A percentile compares a stretch with the other conserved stretches of the same genome.
These are phyloP conservation scores for Melitaea athalia DNA, from an alignment of 2,888 invertebrate genomes.

Conservation along the genomic window DNA sequence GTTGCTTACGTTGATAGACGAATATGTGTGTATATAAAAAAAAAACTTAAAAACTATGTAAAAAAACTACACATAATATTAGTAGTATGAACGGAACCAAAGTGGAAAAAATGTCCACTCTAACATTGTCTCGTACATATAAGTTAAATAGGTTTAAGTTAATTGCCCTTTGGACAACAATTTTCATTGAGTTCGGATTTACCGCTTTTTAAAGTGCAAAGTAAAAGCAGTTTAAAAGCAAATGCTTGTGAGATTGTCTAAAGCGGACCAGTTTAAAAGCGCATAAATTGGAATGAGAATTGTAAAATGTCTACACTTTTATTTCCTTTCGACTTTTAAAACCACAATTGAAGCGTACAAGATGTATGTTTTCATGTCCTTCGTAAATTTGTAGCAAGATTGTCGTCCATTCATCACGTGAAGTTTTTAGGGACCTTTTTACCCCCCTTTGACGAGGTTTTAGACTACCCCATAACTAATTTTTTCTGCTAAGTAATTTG, in stretches of 20 bases:
- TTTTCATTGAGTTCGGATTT: conserved; percentile 16
- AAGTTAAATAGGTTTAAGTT: conserved; percentile 12
- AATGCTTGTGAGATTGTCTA: conserved; percentile 30
- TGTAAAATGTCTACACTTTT: conserved; percentile 15
- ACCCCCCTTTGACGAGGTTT: no score
- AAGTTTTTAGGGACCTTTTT: neutral
- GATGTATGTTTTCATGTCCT: neutral
- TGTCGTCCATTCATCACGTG: neutral
- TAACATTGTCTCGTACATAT: conserved; percentile 7
- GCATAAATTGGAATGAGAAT: conserved; percentile 12
- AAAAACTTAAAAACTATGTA: no score
- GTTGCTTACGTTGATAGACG: no score
- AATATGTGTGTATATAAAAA: no score
- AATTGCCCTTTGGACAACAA: conserved; percentile 15
- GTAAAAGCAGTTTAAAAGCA: conserved; percentile 31
- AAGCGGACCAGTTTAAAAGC: conserved; percentile 26
- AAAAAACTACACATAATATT: no score
- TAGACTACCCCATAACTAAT: no score
- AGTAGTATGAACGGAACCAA: conserved; percentile 3
- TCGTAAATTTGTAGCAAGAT: neutral
- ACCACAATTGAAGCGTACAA: conserved; percentile 1
- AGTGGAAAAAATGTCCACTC: neutral
- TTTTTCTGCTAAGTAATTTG: no score
- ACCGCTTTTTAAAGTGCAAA: conserved; percentile 24
- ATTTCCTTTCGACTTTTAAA: conserved; percentile 11